These are phyloP conservation scores for Venusia cambrica DNA, from an alignment of 2,888 invertebrate genomes.

Conservation along the genomic window DNA sequence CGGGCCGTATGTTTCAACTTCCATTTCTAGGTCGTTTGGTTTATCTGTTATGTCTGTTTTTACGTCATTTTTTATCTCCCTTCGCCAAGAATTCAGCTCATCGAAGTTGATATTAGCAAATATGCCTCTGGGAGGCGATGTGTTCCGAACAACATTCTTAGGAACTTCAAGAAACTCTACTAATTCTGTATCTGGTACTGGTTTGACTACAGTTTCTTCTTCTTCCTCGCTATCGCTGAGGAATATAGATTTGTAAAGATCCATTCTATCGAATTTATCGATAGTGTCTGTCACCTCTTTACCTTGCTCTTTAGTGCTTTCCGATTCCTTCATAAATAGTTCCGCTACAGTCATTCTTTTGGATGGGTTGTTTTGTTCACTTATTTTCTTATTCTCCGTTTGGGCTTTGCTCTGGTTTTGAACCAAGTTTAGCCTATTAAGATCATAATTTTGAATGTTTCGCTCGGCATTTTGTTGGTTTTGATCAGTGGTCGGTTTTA, in stretches of 20 bases:
- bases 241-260: slow-evolving; percentile 95
- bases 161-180: slow-evolving; percentile 56
- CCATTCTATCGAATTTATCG: slow-evolving; percentile 79
- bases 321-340: slow-evolving; percentile 68
- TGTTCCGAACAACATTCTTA: slow-evolving; percentile 82
- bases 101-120: slow-evolving; percentile 85
- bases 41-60: slow-evolving; percentile 24
- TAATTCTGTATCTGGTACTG: slow-evolving; percentile 23
- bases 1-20: slow-evolving; percentile 76
- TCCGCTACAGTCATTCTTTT: slow-evolving; percentile 74
- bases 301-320: slow-evolving; percentile 50
- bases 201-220: slow-evolving; percentile 4
- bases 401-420: background rate
- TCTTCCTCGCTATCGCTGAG: slow-evolving; percentile 89
- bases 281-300: slow-evolving; percentile 61
- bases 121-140: slow-evolving; percentile 86
- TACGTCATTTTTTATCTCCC: too few relatives aligned
- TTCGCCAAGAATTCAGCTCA: slow-evolving; percentile 73
- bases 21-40: slow-evolving; percentile 21
- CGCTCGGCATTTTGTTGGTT: slow-evolving; percentile 4
- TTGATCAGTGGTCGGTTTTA: slow-evolving; percentile 8
- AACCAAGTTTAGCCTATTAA: slow-evolving; percentile 4
- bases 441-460: slow-evolving; percentile 1
- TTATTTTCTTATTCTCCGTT: slow-evolving; percentile 13
- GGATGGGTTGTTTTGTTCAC: slow-evolving; percentile 30